Conservation (phyloP, 2,888 invertebrate genomes). For the Zootermopsis nevadensis region DNA sequence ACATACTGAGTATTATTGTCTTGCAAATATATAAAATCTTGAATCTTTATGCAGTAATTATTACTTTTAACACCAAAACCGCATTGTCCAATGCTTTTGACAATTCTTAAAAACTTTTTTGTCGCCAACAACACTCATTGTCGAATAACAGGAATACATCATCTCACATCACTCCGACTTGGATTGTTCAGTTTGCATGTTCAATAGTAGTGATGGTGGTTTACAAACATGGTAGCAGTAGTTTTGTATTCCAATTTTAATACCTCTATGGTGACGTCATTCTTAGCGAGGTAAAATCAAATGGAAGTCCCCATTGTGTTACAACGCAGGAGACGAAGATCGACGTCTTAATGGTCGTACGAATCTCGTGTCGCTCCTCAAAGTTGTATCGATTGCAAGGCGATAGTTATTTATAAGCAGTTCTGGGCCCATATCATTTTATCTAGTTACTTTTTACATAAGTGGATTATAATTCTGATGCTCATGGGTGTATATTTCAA, state of each 20-base stretch:
- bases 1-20: conserved; percentile 76
- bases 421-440: too few species aligned
- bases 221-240: not conserved
- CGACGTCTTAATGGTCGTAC: too few species aligned
- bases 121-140: conserved; percentile 55
- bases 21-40: conserved; percentile 50
- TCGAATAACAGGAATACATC: conserved; percentile 53
- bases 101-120: conserved; percentile 54
- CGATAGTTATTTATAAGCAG: too few species aligned
- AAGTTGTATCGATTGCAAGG: too few species aligned
- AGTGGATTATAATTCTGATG: too few species aligned
- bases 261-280: not conserved
- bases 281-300: not conserved
- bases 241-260: not conserved
- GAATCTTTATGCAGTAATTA: conserved; percentile 59
- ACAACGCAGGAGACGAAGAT: too few species aligned
- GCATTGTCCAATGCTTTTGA: conserved; percentile 52
- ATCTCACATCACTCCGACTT: conserved; percentile 46
- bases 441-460: too few species aligned
- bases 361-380: too few species aligned
- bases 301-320: too few species aligned
- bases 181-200: conserved; percentile 43
- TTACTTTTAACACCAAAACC: conserved; percentile 55
- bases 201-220: conserved; percentile 13
- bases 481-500: too few species aligned